Percentiles rank a stretch among this genome's conserved stretches.
phyloP scores from a whole-genome alignment of 2,113 vertebrate genomes.

The Limanda limanda region DNA sequence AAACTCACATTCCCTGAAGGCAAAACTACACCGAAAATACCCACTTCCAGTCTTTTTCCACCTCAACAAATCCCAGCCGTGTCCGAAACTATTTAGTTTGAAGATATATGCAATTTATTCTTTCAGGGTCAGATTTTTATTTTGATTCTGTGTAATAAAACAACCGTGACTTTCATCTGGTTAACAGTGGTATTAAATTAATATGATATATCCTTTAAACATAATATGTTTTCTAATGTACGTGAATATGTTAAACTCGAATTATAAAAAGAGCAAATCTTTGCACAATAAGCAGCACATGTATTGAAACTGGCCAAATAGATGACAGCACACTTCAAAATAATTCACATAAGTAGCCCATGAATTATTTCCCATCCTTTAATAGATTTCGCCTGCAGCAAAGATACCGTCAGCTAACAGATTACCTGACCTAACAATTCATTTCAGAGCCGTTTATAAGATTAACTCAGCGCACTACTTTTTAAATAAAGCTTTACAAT shows the following conservation, averaged over 20 bases:
- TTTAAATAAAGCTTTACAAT: not conserved
- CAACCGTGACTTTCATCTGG: constrained; percentile 19
- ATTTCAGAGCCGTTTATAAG: constrained; percentile 26
- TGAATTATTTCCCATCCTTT: constrained; percentile 15
- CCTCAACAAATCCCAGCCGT: not conserved
- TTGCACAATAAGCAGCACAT: not conserved
- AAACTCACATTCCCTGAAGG: constrained; percentile 14
- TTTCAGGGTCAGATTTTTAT: constrained; percentile 42
- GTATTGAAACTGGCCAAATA: not conserved
- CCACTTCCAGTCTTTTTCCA: not conserved
- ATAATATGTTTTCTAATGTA: not conserved
- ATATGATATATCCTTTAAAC: not conserved
- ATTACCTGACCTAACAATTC: constrained; percentile 29
- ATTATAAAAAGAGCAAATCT: not conserved
- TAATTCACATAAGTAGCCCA: constrained; percentile 5
- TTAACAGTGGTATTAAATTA: constrained; percentile 7
- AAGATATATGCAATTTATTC: constrained; percentile 44
- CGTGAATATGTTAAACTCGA: not conserved
- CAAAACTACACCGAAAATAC: constrained; percentile 43
- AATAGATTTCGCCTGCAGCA: constrained; percentile 40
- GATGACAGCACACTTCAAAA: constrained; percentile 5
- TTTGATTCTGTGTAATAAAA: constrained; percentile 9
- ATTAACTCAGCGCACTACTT: constrained; percentile 2
- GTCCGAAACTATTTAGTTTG: constrained; percentile 50
- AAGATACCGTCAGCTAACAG: constrained; percentile 15